Evolutionary conservation across 2,888 invertebrate genomes (phyloP).

Genomic region (Myopa tessellatipennis): DNA sequence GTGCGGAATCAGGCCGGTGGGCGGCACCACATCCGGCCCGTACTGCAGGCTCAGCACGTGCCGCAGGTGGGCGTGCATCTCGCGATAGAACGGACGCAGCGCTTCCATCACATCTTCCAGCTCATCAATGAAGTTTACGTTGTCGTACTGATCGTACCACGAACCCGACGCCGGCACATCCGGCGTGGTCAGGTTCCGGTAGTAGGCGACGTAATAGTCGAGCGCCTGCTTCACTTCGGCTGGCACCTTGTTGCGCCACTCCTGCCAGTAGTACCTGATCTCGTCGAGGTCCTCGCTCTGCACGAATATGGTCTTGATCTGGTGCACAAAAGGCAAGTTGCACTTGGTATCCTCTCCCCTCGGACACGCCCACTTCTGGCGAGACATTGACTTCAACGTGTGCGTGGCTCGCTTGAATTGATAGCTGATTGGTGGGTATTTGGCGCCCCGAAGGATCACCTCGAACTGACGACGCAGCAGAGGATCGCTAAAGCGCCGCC

Average conservation of each 20-base stretch:
- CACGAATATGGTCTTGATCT: constrained; percentile 53
- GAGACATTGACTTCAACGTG: constrained; percentile 49
- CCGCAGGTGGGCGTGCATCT: constrained; percentile 83
- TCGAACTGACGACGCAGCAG: constrained; percentile 50
- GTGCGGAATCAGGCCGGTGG: constrained; percentile 77
- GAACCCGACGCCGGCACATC: constrained; percentile 46
- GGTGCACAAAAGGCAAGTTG: constrained; percentile 53
- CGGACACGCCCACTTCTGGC: constrained; percentile 49
- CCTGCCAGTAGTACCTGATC: constrained; percentile 53
- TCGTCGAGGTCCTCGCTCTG: constrained; percentile 54
- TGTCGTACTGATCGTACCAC: constrained; percentile 56
- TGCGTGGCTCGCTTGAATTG: constrained; percentile 51
- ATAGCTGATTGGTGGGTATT: constrained; percentile 50
- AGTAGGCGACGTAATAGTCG: constrained; percentile 50
- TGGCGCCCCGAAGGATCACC: constrained; percentile 50
- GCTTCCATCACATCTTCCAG: constrained; percentile 67
- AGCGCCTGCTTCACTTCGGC: constrained; percentile 50
- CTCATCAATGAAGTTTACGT: constrained; percentile 50
- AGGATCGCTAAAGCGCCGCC: constrained; percentile 49
- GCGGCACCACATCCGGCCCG: constrained; percentile 73
- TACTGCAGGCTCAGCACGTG: constrained; percentile 76
- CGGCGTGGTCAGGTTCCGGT: constrained; percentile 50
- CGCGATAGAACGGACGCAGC: constrained; percentile 80
- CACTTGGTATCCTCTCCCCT: constrained; percentile 42
- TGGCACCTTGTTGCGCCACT: constrained; percentile 55